Evolutionary conservation across 2,888 invertebrate species (phyloP).

Genomic region (Phaonia tiefii): DNA sequence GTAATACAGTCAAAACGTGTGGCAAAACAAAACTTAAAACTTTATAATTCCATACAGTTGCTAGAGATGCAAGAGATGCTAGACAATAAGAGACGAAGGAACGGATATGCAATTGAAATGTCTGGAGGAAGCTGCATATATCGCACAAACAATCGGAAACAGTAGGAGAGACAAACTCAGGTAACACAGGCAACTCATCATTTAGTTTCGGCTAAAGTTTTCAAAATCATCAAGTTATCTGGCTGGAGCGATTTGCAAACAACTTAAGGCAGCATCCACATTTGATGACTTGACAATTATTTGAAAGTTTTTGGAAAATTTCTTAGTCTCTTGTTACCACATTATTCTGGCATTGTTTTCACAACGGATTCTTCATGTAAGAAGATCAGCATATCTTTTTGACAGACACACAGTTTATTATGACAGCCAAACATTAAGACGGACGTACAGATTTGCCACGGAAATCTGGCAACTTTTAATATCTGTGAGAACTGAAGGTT

Average conservation of each 20-base stretch:
- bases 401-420: conserved; percentile 7
- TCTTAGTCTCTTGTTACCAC: too few species aligned
- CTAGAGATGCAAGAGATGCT: background rate
- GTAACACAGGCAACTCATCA: too few species aligned
- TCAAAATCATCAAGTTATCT: too few species aligned
- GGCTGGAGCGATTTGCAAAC: too few species aligned
- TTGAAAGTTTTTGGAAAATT: too few species aligned
- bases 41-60: background rate
- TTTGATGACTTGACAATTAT: too few species aligned
- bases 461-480: background rate
- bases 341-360: too few species aligned
- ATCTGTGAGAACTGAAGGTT: background rate
- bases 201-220: too few species aligned
- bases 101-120: too few species aligned
- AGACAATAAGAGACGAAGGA: too few species aligned
- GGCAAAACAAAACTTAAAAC: background rate
- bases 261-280: too few species aligned
- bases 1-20: background rate
- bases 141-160: background rate
- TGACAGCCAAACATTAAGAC: conserved; percentile 9
- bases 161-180: background rate
- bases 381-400: background rate
- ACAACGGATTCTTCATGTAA: background rate
- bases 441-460: background rate
- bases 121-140: too few species aligned